Evolutionary conservation across 2,797 vertebrate species (phyloP).

Genomic region (Falco biarmicus): DNA sequence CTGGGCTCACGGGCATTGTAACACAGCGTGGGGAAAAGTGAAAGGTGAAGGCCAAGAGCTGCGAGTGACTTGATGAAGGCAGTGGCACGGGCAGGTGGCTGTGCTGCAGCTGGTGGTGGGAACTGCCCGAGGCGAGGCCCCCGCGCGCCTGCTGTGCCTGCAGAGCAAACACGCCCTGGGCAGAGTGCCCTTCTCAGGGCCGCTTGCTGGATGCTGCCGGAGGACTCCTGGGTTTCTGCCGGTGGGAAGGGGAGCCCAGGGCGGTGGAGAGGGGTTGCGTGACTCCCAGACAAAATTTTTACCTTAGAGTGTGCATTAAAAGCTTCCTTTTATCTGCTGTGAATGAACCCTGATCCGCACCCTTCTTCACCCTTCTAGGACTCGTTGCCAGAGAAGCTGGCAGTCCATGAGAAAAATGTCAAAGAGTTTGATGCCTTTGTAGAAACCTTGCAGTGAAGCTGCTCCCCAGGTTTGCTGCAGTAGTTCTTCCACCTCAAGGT

Average conservation of each 20-base stretch:
- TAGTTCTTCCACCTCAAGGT: slow-evolving; percentile 31
- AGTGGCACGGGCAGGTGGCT: neutral
- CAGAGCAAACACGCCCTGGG: neutral
- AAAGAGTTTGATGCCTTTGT: slow-evolving; percentile 98
- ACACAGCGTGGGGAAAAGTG: neutral
- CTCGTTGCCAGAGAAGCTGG: slow-evolving; percentile 95
- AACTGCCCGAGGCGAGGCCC: neutral
- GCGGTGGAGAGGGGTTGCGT: neutral
- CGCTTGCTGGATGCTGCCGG: neutral
- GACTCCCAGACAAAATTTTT: neutral
- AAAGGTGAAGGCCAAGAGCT: neutral
- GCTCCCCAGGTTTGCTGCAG: slow-evolving; percentile 20
- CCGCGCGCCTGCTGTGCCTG: neutral
- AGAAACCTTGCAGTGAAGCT: slow-evolving; percentile 92
- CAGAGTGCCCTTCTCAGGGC: neutral
- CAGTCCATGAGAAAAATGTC: slow-evolving; percentile 96
- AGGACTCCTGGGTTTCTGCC: neutral
- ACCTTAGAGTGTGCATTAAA: neutral
- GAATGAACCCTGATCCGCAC: neutral
- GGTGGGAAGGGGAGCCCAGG: neutral
- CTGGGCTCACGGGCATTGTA: neutral
- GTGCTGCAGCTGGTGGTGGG: neutral
- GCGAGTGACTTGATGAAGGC: neutral
- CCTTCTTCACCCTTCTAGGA: slow-evolving; percentile 81
- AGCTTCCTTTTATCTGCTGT: neutral